Base-by-base conservation (phyloP, 1,140 invertebrate genomes). In the fruit fly (Drosophila melanogaster) region DNA sequence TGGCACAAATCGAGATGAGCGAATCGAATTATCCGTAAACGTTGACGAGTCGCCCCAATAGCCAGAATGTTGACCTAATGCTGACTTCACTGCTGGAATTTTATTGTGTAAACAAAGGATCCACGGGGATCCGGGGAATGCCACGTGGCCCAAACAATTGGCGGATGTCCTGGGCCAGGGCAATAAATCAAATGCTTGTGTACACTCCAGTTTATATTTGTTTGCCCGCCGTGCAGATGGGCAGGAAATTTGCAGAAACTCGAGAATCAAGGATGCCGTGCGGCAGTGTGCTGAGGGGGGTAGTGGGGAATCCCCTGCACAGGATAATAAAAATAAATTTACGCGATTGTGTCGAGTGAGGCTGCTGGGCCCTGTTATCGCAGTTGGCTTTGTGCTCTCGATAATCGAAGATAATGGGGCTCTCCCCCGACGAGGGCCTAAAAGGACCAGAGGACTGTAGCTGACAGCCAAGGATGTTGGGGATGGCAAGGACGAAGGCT, bases 271-370 rank as follows among this genome's bases (percentile, higher is more conserved):
- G 60, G 46, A 35, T 38, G 26, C 12, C n/a, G 24, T 8, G 30
- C 33, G 26, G 14, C 8, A 46, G 11, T 4, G 12, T 7, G 41
- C 43, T 10, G 19, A 35, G 24, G 19, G 40, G 24, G 11, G 10
- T 14, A 10, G 3, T 11, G 26, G 37, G 1, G 37, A n/a, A 24
- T 55, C 53, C 57, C 55, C 49, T 56, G 30, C 74, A 57, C 47
- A 51, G 79, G 79, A 81, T 81, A 81, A 81, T 81, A 81, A 81
- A 81, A 81, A 81, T 81, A 79, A 81, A 81, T 81, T 81, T 81
- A 78, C 74, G 79, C 79, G 62, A 54, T 74, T 83, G 51, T 46
- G 43, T 50, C 47, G 47, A 33, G 47, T 50, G 47, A 30, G 46
- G 46, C 49, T 76, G 62, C 50, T 55, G 62, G 43, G 40, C 69